Base-by-base conservation (phyloP, 2,797 vertebrate species). In the Chelmon rostratus region DNA sequence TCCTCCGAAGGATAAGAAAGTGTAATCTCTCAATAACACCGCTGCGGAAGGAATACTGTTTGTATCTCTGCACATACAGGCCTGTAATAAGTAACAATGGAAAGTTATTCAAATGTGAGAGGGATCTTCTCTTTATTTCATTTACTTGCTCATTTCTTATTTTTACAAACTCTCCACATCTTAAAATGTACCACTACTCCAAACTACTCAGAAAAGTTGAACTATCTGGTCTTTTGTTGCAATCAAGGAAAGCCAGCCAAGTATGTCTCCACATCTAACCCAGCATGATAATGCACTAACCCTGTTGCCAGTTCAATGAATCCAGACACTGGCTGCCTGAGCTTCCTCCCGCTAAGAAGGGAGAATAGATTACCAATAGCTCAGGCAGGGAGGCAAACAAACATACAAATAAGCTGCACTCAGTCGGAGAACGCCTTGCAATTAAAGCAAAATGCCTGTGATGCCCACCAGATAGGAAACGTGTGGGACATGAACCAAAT, bases 401-500 rank as follows among this genome's bases (percentile, higher is more conserved):
- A 92, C 91, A 92, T 93, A 93, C 91, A 94, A 94, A 95, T 93
- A 92, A 92, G 91, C 88, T 88, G 87, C 89, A 91, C 86, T 93
- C 91, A 94, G 91, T 94, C 90, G 83, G 95, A 95, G 93, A 94
- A 95, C 88, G 94, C 93, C 94, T 94, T 82, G 87, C 95, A 96
- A 95, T 96, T 95, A 96, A 95, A 96, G 96, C 92, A 95, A 90
- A 97, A 96, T 95, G 95, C 94, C 95, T 95, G 91, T 89, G 96
- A 96, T 94, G 96, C 96, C 95, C 95, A 94, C 93, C 89, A 94
- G 94, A 95, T 95, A 90, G 95, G 95, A 96, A 95, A 96, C 93
- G 95, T 94, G 95, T 95, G 94, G 95, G 95, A 96, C 95, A 93
- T 88, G 95, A 91, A 96, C 92, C 92, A 96, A 97, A 97, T 93